These are phyloP conservation scores for Acleris literana DNA, from an alignment of 2,888 invertebrate genomes.

Conservation along the genomic window DNA sequence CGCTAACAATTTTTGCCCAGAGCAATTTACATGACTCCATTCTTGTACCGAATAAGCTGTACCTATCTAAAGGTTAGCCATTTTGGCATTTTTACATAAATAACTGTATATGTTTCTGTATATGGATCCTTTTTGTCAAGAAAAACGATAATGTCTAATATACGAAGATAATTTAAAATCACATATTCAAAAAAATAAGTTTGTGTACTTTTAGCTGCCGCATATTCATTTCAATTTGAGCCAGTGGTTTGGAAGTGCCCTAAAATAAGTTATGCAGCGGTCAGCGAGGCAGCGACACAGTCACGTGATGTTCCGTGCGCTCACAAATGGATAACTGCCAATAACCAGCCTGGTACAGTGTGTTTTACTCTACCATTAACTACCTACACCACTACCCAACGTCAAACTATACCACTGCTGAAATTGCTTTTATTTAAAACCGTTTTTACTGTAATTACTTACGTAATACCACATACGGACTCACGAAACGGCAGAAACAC, in stretches of 20 bases:
- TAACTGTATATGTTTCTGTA: too few species aligned
- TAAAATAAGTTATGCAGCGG: slow-evolving; percentile 44
- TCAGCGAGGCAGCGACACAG: slow-evolving; percentile 47
- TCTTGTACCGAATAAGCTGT: too few species aligned
- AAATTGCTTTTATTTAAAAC: slow-evolving; percentile 61
- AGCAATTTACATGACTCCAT: too few species aligned
- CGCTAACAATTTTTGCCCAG: too few species aligned
- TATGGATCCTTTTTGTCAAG: too few species aligned
- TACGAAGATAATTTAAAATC: too few species aligned
- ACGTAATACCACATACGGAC: slow-evolving; percentile 47
- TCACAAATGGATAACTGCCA: slow-evolving; percentile 65
- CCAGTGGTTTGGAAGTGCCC: slow-evolving; percentile 27
- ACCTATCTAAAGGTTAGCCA: too few species aligned
- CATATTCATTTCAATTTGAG: slow-evolving; percentile 12
- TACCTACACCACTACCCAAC: slow-evolving; percentile 42
- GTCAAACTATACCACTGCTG: slow-evolving; percentile 51
- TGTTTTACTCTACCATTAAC: slow-evolving; percentile 63
- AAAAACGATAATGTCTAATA: too few species aligned
- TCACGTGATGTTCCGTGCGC: slow-evolving; percentile 71
- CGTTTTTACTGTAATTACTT: slow-evolving; percentile 61
- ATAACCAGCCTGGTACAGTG: slow-evolving; percentile 53
- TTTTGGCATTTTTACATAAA: too few species aligned
- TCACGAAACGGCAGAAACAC: slow-evolving; percentile 53
- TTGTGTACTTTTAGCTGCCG: too few species aligned
- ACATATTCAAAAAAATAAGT: too few species aligned